These are phyloP conservation scores for Atlantisia rogersi DNA, from an alignment of 2,113 vertebrate species.

Conservation along the genomic window DNA sequence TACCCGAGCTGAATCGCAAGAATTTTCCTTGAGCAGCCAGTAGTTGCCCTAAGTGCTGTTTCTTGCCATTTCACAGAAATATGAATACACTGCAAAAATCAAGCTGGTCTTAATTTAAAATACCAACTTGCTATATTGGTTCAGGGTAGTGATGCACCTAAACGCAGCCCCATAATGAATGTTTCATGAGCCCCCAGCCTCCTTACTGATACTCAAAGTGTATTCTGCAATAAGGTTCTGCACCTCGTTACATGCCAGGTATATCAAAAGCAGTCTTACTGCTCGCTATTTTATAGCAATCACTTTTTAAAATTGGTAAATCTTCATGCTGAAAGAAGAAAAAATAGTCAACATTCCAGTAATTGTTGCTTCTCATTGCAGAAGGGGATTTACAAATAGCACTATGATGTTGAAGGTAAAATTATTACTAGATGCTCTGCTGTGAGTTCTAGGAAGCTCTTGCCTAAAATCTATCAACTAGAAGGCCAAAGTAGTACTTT, in stretches of 20 bases:
- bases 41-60: not conserved
- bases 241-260: not conserved
- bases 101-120: not conserved
- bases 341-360: not conserved
- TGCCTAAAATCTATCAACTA: constrained; percentile 12
- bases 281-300: not conserved
- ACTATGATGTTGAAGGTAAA: not conserved
- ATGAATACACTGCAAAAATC: not conserved
- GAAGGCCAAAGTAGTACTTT: constrained; percentile 15
- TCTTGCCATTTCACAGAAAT: not conserved
- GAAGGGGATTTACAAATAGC: not conserved
- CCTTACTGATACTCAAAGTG: not conserved
- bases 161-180: not conserved
- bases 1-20: not conserved
- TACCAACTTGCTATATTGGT: not conserved
- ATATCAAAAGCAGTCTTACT: not conserved
- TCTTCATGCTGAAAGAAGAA: constrained; percentile 5
- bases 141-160: not conserved
- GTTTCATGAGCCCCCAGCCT: not conserved
- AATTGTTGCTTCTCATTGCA: not conserved
- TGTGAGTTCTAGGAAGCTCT: not conserved
- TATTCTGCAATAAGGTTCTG: not conserved
- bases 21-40: not conserved
- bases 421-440: constrained; percentile 19
- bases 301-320: not conserved